A percentile compares a stretch with the other conserved stretches of the same genome.
Evolutionary conservation across 2,888 invertebrate species (phyloP).

Genomic region (Athalia rosae): DNA sequence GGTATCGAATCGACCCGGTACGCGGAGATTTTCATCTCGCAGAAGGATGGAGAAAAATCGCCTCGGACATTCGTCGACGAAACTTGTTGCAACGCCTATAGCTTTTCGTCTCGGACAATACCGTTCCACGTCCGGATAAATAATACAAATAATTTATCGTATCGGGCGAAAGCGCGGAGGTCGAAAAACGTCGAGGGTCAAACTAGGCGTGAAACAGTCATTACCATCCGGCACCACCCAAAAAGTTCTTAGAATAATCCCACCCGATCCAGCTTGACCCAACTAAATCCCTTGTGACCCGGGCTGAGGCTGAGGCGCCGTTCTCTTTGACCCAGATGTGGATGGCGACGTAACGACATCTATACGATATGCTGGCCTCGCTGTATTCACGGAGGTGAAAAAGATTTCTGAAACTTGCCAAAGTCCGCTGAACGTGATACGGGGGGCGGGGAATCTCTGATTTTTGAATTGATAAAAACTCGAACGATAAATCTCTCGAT

Average conservation of each 20-base stretch:
- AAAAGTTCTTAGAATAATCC: constrained; percentile 17
- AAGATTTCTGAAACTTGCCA: not conserved
- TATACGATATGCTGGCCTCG: not conserved
- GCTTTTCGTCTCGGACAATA: too few species aligned
- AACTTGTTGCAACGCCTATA: too few species aligned
- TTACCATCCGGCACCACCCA: not conserved
- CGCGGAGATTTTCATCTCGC: too few species aligned
- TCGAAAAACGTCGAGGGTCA: not conserved
- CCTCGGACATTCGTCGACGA: too few species aligned
- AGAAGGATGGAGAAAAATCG: too few species aligned
- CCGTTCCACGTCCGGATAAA: too few species aligned
- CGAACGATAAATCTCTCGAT: too few species aligned
- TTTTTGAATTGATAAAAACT: too few species aligned
- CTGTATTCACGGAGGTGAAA: not conserved
- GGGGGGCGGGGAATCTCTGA: too few species aligned
- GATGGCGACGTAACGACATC: not conserved
- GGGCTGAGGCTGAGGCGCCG: not conserved
- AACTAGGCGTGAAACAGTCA: not conserved
- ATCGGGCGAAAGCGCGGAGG: not conserved
- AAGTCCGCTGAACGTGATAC: too few species aligned
- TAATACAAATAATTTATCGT: not conserved
- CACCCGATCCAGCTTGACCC: constrained; percentile 8
- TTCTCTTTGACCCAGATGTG: not conserved
- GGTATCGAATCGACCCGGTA: too few species aligned
- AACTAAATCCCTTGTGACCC: constrained; percentile 5